Base-by-base conservation (phyloP, 2,888 invertebrate species). In the Polymixis lichenea region DNA sequence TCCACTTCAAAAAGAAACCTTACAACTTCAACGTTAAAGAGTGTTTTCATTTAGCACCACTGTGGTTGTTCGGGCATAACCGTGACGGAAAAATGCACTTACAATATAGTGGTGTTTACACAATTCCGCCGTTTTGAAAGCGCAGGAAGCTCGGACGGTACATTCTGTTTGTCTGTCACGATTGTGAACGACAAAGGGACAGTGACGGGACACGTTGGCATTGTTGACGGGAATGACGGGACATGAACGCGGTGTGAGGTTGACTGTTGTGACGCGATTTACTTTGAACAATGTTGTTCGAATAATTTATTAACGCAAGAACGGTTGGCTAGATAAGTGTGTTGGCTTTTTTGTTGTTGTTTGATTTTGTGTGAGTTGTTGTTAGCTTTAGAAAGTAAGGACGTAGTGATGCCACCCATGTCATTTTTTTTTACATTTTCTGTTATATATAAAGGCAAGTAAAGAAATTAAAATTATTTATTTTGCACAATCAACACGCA, bases 71-170 rank as follows among this genome's bases (percentile, higher is more conserved):
- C 75, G 1, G 68, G 28, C 76, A n/a, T 80, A 84, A 17, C 62
- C 0, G 38, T 38, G 49, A 65, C 22, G 43, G 17, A 74, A 78
- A 78, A 85, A 83, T 85, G 89, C 90, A 92, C 91, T 93, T 90
- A 91, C 90, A 90, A 89, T 91, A 90, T 90, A 90, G 88, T 84
- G 86, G 86, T 92, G 93, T 92, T 92, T 93, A 93, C 93, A 92
- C 91, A 91, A 92, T 91, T 91, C 92, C 90, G 89, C 85, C 86
- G 93, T 91, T 92, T 91, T 94, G 92, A 93, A 94, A 94, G 93
- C 93, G 90, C 93, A 94, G 94, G 94, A 94, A 94, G 94, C 93
- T 91, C 85, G 93, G 88, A 87, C 88, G 82, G 92, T 88, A 91
- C 92, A 90, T 92, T 92, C 90, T 93, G 92, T 92, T 91, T 92